Conservation (phyloP, 2,797 vertebrate genomes). For the Sciurus carolinensis region DNA sequence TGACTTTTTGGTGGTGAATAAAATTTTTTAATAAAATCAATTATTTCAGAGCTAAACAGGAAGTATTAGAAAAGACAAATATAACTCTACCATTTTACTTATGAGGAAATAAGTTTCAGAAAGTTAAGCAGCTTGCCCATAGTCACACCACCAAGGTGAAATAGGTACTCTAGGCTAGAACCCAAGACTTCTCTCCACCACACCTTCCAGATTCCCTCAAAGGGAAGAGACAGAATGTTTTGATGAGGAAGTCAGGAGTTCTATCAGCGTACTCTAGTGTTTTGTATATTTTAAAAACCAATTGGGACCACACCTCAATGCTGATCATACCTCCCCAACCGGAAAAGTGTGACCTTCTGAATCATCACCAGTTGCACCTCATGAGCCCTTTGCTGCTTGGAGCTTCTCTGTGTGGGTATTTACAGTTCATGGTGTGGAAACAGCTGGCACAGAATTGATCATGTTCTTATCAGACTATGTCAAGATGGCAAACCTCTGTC, state of each 20-base stretch:
- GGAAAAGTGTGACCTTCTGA: constrained; percentile 67
- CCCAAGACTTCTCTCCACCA: not conserved
- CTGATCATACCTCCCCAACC: constrained; percentile 50
- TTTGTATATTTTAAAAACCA: not conserved
- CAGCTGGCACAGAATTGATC: constrained; percentile 61
- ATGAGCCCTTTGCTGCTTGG: not conserved
- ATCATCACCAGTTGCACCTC: not conserved
- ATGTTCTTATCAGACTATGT: constrained; percentile 70
- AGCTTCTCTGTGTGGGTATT: constrained; percentile 34
- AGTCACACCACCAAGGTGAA: not conserved
- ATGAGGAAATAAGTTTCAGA: not conserved
- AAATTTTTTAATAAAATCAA: not conserved
- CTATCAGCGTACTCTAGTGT: not conserved
- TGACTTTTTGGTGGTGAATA: not conserved
- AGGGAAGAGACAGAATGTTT: not conserved
- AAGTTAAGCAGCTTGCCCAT: not conserved
- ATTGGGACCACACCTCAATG: constrained; percentile 55
- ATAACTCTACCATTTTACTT: not conserved
- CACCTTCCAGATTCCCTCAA: not conserved
- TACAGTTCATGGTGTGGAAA: constrained; percentile 52
- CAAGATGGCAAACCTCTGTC: constrained; percentile 86
- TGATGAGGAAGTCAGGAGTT: not conserved
- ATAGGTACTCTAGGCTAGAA: not conserved
- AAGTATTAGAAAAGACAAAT: not conserved
- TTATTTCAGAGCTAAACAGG: not conserved